Conservation (phyloP, 2,797 vertebrate genomes). For the Tragopan temminckii region DNA sequence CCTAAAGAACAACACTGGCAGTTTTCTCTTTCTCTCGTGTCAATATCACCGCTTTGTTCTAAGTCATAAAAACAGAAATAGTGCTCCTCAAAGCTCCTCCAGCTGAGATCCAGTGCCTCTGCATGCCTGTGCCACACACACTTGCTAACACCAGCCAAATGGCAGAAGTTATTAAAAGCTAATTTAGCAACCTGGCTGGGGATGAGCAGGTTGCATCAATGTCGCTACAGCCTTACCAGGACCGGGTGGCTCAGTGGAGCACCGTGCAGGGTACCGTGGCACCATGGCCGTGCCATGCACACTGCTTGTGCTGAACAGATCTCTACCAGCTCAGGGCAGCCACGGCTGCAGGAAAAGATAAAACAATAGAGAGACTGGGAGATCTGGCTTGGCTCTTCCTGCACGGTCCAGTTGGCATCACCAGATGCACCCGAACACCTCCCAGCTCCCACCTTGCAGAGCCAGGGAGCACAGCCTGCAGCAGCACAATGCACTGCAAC, state of each 20-base stretch:
- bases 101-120: neutral
- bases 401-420: neutral
- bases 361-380: neutral
- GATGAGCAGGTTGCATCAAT: neutral
- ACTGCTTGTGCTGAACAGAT: neutral
- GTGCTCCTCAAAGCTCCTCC: neutral
- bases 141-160: neutral
- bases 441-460: neutral
- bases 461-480: neutral
- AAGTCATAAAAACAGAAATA: neutral
- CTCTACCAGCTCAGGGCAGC: neutral
- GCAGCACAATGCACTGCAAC: neutral
- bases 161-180: neutral
- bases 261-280: neutral
- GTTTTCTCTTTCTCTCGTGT: neutral
- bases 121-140: neutral
- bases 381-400: no score
- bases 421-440: neutral
- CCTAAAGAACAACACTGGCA: neutral
- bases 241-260: neutral
- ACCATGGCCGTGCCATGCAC: accelerated
- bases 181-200: neutral
- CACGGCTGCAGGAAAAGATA: neutral
- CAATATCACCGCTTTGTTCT: neutral
- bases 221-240: neutral